Conservation (phyloP, 2,113 vertebrate genomes). For the Tragelaphus buxtoni region DNA sequence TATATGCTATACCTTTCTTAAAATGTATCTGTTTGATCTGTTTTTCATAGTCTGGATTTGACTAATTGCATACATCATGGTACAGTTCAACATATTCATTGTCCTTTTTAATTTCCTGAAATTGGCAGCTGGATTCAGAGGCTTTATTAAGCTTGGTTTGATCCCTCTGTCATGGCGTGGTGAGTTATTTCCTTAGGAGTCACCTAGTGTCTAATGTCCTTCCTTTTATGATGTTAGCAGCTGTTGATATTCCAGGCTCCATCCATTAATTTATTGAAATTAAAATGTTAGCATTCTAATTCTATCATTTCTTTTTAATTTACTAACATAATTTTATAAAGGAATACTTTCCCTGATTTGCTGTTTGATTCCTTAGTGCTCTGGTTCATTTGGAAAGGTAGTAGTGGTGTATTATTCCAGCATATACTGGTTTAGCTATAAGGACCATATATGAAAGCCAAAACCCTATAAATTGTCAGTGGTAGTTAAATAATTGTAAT, state of each 20-base stretch:
- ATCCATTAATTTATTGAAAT: neutral
- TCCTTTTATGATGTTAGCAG: neutral
- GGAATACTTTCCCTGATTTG: neutral
- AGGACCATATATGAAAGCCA: neutral
- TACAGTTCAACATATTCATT: neutral
- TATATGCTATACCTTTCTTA: neutral
- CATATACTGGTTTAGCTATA: neutral
- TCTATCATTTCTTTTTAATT: neutral
- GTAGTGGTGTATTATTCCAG: neutral
- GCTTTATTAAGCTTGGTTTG: neutral
- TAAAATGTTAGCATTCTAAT: neutral
- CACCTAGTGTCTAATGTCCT: neutral
- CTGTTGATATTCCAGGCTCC: neutral
- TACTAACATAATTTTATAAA: neutral
- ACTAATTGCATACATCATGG: neutral
- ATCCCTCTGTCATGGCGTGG: neutral
- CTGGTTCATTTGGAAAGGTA: neutral
- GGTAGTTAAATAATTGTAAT: neutral
- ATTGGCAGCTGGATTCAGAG: neutral
- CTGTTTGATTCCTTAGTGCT: neutral
- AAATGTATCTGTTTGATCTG: neutral
- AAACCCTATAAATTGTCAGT: neutral
- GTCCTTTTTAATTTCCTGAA: neutral
- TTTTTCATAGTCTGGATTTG: neutral
- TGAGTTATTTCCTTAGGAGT: neutral